Conservation (phyloP, 2,113 vertebrate species). For the Varanus komodoensis region DNA sequence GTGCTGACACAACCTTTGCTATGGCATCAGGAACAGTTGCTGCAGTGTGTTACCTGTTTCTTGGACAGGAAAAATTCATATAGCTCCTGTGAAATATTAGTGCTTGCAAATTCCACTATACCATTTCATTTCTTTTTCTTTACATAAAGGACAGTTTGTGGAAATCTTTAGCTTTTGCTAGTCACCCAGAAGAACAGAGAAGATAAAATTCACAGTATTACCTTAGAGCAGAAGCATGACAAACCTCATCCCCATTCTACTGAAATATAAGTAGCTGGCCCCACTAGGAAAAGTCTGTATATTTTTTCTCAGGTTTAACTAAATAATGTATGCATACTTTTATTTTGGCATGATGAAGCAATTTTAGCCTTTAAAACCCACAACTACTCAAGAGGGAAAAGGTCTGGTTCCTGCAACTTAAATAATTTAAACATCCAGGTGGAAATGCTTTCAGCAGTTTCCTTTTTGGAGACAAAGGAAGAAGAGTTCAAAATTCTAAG, state of each 20-base stretch:
- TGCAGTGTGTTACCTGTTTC: conserved; percentile 53
- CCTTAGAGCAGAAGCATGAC: conserved; percentile 71
- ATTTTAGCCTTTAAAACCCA: conserved; percentile 94
- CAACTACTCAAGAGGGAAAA: conserved; percentile 87
- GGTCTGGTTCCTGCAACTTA: conserved; percentile 91
- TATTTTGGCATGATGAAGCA: conserved; percentile 96
- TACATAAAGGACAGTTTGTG: conserved; percentile 50
- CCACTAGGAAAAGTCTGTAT: conserved; percentile 86
- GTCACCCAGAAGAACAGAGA: conserved; percentile 69
- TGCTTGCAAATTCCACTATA: conserved; percentile 57
- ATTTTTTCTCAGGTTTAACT: conserved; percentile 90
- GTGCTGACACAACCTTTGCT: conserved; percentile 39
- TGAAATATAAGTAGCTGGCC: conserved; percentile 87
- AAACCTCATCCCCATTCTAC: conserved; percentile 74
- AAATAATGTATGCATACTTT: conserved; percentile 98
- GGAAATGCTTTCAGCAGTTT: conserved; percentile 85
- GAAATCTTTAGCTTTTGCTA: conserved; percentile 69
- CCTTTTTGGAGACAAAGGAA: conserved; percentile 84
- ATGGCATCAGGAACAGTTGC: conserved; percentile 20
- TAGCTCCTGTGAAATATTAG: conserved; percentile 51
- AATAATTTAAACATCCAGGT: conserved; percentile 97
- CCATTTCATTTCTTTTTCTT: conserved; percentile 62
- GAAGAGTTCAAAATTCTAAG: conserved; percentile 75
- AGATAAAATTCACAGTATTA: conserved; percentile 75
- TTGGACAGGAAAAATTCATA: conserved; percentile 46